Base-by-base conservation (phyloP, 2,113 vertebrate genomes). In the Toxotes jaculatrix region DNA sequence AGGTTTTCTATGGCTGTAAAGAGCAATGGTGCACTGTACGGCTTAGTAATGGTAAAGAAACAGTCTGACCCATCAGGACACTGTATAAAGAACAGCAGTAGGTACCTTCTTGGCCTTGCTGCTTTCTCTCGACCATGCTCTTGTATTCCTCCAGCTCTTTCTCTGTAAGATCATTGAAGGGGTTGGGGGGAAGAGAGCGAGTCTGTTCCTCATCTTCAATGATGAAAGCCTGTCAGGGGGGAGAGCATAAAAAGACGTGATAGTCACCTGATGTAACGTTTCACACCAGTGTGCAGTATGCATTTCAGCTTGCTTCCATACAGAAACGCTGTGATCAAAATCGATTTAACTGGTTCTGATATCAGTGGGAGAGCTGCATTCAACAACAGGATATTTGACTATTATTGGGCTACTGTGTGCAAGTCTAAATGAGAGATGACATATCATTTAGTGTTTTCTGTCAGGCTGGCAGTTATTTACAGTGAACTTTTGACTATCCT, bases 131-230 rank as follows among this genome's bases (percentile, higher is more conserved):
- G 34, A 98, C 91, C 74, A 94, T 86, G 90, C 85, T 96, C 91
- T 96, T 97, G 82, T 98, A 98, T 55, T 98, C 96, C 82, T 97
- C 94, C 83, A 97, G 94, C 61, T 95, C 97, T 69, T 94, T 94
- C 86, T 98, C 96, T 0, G 96, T 95, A 77, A 98, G 95, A 67
- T 96, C 95, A 87, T 95, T 97, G 92, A 99, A 99, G 0, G 97
- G 98, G 83, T 99, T 99, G 49, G 98, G 98, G 19, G 97, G 97
- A 63, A 97, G 96, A 0, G 96, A 95, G 0, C 96, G 95, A 0
- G 92, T 94, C 0, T 95, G 95, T 63, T 96, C 97, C 21, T 98
- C 97, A 51, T 98, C 96, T 86, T 97, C 96, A 69, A 96, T 94
- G 13, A 97, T 96, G 94, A 96, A 95, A 49, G 95, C 96, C 97